A percentile compares a stretch with the other conserved stretches of the same genome.
Evolutionary conservation across 1,140 invertebrate species (phyloP).

Genomic region (Camponotus pennsylvanicus): DNA sequence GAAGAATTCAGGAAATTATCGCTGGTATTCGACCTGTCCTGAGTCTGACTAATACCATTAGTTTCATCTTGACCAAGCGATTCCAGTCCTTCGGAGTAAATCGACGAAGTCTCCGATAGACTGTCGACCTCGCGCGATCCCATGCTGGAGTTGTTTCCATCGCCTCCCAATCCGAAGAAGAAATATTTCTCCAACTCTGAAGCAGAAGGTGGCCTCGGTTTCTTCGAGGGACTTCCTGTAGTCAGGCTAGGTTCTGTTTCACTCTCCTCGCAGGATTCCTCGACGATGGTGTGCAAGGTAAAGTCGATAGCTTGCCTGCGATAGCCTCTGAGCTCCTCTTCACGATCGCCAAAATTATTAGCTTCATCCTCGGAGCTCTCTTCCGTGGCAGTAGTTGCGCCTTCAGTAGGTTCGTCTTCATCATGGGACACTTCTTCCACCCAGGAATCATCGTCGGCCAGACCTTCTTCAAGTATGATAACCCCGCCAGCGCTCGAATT

Average conservation of each 20-base stretch:
- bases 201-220: constrained; percentile 89
- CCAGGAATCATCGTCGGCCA: constrained; percentile 95
- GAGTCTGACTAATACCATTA: constrained; percentile 73
- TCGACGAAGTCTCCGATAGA: constrained; percentile 94
- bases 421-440: constrained; percentile 93
- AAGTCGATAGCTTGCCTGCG: constrained; percentile 94
- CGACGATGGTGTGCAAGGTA: constrained; percentile 96
- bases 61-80: constrained; percentile 87
- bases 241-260: constrained; percentile 89
- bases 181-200: constrained; percentile 97
- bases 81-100: constrained; percentile 93
- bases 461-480: constrained; percentile 93
- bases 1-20: constrained; percentile 93
- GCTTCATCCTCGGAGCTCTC: constrained; percentile 87
- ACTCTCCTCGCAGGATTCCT: constrained; percentile 97
- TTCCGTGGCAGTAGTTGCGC: constrained; percentile 84
- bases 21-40: constrained; percentile 87
- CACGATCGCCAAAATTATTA: constrained; percentile 87
- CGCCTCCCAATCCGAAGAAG: constrained; percentile 94
- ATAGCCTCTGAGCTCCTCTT: constrained; percentile 93
- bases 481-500: constrained; percentile 83
- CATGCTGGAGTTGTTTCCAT: constrained; percentile 86
- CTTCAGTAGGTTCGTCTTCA: constrained; percentile 87
- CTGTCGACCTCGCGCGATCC: constrained; percentile 89
- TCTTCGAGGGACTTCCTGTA: constrained; percentile 85